These are phyloP conservation scores for Sebastes itinus DNA, from an alignment of 2,797 vertebrate genomes.

Conservation along the genomic window DNA sequence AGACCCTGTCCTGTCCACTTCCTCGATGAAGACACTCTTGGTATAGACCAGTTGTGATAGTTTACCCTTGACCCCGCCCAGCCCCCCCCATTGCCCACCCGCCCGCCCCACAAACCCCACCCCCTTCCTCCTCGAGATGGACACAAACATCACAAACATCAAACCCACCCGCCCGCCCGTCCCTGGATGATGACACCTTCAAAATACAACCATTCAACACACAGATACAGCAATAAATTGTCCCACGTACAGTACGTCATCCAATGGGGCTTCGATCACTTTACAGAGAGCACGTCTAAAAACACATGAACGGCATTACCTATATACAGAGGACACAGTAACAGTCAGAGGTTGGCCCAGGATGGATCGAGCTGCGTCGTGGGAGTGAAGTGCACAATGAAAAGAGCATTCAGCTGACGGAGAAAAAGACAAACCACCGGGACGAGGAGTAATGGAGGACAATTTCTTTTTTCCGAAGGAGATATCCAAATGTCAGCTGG, in stretches of 20 bases:
- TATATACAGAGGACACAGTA: slow-evolving; percentile 82
- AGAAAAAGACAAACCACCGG: slow-evolving; percentile 68
- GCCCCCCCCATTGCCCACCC: slow-evolving; percentile 31
- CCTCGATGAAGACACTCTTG: slow-evolving; percentile 84
- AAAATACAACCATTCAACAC: slow-evolving; percentile 81
- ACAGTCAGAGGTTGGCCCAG: slow-evolving; percentile 78
- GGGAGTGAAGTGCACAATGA: slow-evolving; percentile 60
- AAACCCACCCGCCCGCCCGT: slow-evolving; percentile 61
- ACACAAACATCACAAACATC: slow-evolving; percentile 77
- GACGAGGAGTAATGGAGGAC: slow-evolving; percentile 41
- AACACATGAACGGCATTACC: slow-evolving; percentile 80
- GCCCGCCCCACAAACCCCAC: not conserved
- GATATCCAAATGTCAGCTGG: slow-evolving; percentile 56
- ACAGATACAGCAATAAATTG: slow-evolving; percentile 79
- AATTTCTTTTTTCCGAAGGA: slow-evolving; percentile 27
- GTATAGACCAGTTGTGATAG: slow-evolving; percentile 83
- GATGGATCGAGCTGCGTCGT: slow-evolving; percentile 59
- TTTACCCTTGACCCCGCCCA: slow-evolving; percentile 55
- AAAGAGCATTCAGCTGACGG: slow-evolving; percentile 60
- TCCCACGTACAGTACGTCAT: slow-evolving; percentile 78
- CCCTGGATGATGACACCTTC: slow-evolving; percentile 78
- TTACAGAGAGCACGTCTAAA: slow-evolving; percentile 81
- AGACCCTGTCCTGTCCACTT: slow-evolving; percentile 82
- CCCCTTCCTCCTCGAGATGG: slow-evolving; percentile 62
- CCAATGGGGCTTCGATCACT: slow-evolving; percentile 77